Base-by-base conservation (phyloP, 2,888 invertebrate species). In the Tridacna crocea region DNA sequence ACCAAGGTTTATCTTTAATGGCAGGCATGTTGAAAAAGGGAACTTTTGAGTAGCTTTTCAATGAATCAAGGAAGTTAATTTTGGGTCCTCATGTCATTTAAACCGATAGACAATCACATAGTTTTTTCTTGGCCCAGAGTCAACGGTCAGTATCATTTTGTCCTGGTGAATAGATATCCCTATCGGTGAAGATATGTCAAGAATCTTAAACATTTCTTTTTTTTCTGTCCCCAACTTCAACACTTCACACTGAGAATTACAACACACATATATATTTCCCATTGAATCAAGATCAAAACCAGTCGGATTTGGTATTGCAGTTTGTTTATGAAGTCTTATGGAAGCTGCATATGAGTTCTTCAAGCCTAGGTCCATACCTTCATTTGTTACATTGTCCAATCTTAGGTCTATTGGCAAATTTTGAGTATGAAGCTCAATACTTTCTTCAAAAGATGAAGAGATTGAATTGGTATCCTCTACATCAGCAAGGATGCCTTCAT, bases 91-190 rank as follows among this genome's bases (percentile, higher is more conserved):
- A 36, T 36, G 36, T 36, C 8, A 36, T 74, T 74, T 74, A 3
- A 74, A 24, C 4, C 47, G 27, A 22, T 61, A 74, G 24, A 74
- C 24, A 11, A 61, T 63, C n/a, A 63, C 63, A 22, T 3, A 73
- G 58, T 61, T 74, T 27, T 74, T 74, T 58, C 27, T 46, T 47
- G 24, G 47, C 8, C 61, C 74, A 27, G 47, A 47, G 24, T 61
- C 74, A 22, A 61, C 61, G 46, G 74, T 74, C n/a, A 73, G 24
- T 24, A 60, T 19, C n/a, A 73, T 19, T 60, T n/a, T 73, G 17
- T 73, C 24, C 3, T n/a, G 17, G 3, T 26, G 0, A 13, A 36
- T 4, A 0, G 73, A 61, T 11, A 73, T 3, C 27, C 60, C 58
- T n/a, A 60, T 58, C 0, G 73, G 73, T 27, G 36, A n/a, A 12